These are phyloP conservation scores for Euura lappo DNA, from an alignment of 1,140 invertebrate genomes.

Conservation along the genomic window DNA sequence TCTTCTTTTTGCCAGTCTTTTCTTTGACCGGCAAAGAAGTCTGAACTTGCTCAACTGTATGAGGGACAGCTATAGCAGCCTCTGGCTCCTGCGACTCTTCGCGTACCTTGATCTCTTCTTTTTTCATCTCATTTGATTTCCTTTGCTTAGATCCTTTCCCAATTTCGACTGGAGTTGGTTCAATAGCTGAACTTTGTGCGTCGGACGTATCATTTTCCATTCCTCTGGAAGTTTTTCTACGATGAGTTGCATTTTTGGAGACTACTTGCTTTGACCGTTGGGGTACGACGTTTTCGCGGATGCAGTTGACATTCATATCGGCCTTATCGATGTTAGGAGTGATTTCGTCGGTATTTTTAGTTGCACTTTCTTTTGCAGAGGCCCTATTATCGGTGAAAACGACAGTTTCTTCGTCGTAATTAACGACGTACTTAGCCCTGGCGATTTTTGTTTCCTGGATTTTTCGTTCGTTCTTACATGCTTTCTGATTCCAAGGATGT, in stretches of 20 bases:
- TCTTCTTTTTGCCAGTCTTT: neutral
- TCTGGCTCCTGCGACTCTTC: neutral
- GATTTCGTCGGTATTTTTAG: neutral
- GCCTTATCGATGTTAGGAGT: neutral
- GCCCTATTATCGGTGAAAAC: conserved; percentile 49
- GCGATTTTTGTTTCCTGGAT: conserved; percentile 33
- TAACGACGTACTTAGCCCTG: conserved; percentile 52
- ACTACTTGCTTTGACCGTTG: neutral
- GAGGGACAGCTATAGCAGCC: neutral
- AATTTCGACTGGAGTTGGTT: neutral
- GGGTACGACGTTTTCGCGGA: neutral
- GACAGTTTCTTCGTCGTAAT: conserved; percentile 50
- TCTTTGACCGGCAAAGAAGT: neutral
- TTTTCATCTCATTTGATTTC: neutral
- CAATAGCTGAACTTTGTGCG: neutral
- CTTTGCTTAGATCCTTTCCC: neutral
- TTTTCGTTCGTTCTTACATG: neutral
- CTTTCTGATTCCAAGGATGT: conserved; percentile 36
- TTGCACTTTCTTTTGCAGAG: neutral
- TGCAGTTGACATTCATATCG: neutral
- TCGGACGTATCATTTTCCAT: neutral
- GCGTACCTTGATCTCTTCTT: neutral
- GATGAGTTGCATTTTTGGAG: neutral
- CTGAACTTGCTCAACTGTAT: neutral
- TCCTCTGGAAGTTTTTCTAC: neutral